A percentile compares a stretch with the other conserved stretches of the same genome.
These are phyloP conservation scores for Asteroscopus sphinx DNA, from an alignment of 2,888 invertebrate genomes.

Conservation along the genomic window DNA sequence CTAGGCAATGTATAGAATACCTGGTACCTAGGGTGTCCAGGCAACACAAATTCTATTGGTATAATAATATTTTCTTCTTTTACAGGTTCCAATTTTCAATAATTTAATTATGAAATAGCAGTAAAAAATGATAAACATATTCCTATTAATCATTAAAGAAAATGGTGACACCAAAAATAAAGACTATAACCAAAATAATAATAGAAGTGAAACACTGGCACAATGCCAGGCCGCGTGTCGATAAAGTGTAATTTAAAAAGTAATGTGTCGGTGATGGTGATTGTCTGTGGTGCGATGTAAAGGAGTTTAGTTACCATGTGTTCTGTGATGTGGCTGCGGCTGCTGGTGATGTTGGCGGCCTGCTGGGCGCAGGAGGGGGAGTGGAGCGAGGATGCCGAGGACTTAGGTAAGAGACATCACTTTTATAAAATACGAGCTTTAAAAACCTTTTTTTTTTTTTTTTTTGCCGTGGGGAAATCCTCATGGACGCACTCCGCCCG, in stretches of 20 bases:
- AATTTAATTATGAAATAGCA: neutral
- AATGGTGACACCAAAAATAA: slow-evolving; percentile 34
- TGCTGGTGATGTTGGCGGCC: slow-evolving; percentile 82
- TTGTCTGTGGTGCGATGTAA: slow-evolving; percentile 69
- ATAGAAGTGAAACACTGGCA: slow-evolving; percentile 36
- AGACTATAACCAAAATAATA: slow-evolving; percentile 17
- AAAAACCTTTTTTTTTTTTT: too few species aligned
- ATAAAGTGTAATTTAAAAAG: slow-evolving; percentile 53
- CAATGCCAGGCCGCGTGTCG: slow-evolving; percentile 28
- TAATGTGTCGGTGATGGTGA: slow-evolving; percentile 45
- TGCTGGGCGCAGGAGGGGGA: slow-evolving; percentile 87
- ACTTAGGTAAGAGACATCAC: slow-evolving; percentile 74
- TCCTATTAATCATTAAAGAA: slow-evolving; percentile 16
- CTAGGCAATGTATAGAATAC: too few species aligned
- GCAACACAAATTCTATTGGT: too few species aligned
- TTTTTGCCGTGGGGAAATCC: too few species aligned
- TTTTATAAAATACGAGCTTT: too few species aligned
- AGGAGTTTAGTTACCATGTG: slow-evolving; percentile 73
- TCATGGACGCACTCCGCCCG: too few species aligned
- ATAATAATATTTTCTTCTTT: neutral
- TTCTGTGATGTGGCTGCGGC: slow-evolving; percentile 81
- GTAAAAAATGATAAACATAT: slow-evolving; percentile 2
- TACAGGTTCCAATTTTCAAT: neutral
- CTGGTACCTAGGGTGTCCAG: too few species aligned
- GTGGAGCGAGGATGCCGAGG: slow-evolving; percentile 87